These are phyloP conservation scores for Gandaritis pyraliata DNA, from an alignment of 2,888 invertebrate genomes.

Conservation along the genomic window DNA sequence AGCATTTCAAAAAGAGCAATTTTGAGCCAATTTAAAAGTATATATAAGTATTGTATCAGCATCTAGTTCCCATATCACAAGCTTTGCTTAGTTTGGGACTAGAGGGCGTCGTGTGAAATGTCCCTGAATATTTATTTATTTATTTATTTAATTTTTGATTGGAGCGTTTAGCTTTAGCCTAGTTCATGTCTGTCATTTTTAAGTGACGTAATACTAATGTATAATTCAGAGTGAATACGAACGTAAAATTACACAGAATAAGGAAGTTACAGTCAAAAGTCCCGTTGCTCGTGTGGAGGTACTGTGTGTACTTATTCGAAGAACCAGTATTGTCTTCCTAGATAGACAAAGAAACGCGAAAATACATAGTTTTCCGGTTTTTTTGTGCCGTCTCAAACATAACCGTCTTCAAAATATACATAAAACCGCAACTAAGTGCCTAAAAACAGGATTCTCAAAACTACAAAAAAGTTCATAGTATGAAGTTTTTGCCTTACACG, in stretches of 20 bases:
- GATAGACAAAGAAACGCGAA: slow-evolving; percentile 29
- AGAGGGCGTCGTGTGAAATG: too few species aligned
- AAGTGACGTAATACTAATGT: not conserved
- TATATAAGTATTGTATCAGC: too few species aligned
- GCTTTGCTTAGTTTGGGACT: too few species aligned
- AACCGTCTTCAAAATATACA: slow-evolving; percentile 6
- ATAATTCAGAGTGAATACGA: not conserved
- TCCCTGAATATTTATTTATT: too few species aligned
- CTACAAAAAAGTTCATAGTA: slow-evolving; percentile 25
- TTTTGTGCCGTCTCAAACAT: not conserved
- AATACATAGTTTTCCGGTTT: slow-evolving; percentile 7
- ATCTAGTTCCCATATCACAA: too few species aligned
- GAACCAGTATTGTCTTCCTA: slow-evolving; percentile 17
- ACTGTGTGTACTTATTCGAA: not conserved
- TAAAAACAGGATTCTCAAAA: slow-evolving; percentile 19
- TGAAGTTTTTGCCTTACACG: slow-evolving; percentile 33
- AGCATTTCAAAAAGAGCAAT: too few species aligned
- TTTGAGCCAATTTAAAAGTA: too few species aligned
- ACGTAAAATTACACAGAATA: not conserved
- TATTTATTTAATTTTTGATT: too few species aligned
- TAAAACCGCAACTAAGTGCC: slow-evolving; percentile 12
- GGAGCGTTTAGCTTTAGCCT: too few species aligned
- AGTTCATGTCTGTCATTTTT: too few species aligned
- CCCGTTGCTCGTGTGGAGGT: slow-evolving; percentile 7
- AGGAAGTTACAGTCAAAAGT: slow-evolving; percentile 3